Evolutionary conservation across 2,797 vertebrate species (phyloP).

Genomic region (Pelodytes ibericus): DNA sequence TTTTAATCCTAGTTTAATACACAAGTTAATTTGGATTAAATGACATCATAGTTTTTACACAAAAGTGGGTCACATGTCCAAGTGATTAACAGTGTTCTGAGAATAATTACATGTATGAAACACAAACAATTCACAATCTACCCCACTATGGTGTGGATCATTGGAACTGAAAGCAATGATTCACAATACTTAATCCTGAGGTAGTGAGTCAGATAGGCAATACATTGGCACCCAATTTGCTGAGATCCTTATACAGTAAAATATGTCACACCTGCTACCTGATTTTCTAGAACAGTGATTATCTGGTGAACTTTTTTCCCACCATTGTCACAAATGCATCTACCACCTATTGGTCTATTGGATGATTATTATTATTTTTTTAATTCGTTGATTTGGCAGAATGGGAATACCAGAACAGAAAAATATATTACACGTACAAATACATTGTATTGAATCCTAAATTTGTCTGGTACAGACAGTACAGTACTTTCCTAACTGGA

Average conservation of each 20-base stretch:
- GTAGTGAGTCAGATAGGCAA: conserved; percentile 23
- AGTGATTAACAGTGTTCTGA: background rate
- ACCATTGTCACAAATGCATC: too few species aligned
- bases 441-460: too few species aligned
- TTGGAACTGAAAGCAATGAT: background rate
- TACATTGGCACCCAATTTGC: background rate
- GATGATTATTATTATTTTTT: too few species aligned
- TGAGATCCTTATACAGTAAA: background rate
- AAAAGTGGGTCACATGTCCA: conserved; percentile 38
- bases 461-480: too few species aligned
- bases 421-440: too few species aligned
- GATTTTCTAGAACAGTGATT: too few species aligned
- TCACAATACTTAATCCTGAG: background rate
- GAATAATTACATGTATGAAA: background rate
- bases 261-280: background rate
- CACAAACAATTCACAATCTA: conserved; percentile 18
- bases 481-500: too few species aligned
- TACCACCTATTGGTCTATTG: too few species aligned
- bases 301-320: too few species aligned
- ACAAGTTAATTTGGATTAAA: background rate
- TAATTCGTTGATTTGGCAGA: too few species aligned
- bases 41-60: conserved; percentile 24
- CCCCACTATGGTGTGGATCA: background rate
- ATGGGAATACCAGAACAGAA: too few species aligned
- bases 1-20: conserved; percentile 22